These are phyloP conservation scores for Atethmia centrago DNA, from an alignment of 2,888 invertebrate genomes.

Conservation along the genomic window DNA sequence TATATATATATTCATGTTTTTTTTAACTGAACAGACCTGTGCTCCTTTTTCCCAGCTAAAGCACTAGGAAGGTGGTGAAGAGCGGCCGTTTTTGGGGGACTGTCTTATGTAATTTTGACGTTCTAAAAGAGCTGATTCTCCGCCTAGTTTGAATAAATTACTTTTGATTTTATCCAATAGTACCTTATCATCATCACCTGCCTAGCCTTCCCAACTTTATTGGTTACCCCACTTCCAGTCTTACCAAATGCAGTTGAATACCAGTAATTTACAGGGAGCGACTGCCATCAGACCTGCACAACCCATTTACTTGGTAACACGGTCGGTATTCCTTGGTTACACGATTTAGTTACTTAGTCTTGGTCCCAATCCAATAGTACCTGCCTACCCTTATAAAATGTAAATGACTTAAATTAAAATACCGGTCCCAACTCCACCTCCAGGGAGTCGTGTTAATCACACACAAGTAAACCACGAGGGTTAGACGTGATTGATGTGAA, in stretches of 20 bases:
- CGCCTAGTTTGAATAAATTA: no score
- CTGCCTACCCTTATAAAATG: neutral
- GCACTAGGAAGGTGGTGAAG: no score
- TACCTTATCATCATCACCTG: neutral
- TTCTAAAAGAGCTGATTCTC: no score
- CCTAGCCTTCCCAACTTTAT: neutral
- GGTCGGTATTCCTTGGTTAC: neutral
- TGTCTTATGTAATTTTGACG: no score
- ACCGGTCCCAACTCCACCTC: neutral
- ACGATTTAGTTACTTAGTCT: neutral
- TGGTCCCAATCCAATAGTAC: neutral
- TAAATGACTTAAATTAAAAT: constrained; percentile 13
- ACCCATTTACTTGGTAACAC: neutral
- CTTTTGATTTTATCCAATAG: no score
- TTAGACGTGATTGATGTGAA: constrained; percentile 32
- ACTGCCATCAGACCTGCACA: no score
- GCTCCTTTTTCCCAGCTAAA: no score
- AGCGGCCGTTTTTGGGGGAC: no score
- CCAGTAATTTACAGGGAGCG: neutral
- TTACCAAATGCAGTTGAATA: neutral
- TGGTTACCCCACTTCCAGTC: neutral
- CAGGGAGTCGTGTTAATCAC: constrained; percentile 5
- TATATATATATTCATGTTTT: no score
- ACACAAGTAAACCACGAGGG: constrained; percentile 21
- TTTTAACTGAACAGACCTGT: no score